Evolutionary conservation across 2,888 invertebrate genomes (phyloP), one percentile per base, ranked within the genome.

Genomic region (Siphlonurus alternatus): DNA sequence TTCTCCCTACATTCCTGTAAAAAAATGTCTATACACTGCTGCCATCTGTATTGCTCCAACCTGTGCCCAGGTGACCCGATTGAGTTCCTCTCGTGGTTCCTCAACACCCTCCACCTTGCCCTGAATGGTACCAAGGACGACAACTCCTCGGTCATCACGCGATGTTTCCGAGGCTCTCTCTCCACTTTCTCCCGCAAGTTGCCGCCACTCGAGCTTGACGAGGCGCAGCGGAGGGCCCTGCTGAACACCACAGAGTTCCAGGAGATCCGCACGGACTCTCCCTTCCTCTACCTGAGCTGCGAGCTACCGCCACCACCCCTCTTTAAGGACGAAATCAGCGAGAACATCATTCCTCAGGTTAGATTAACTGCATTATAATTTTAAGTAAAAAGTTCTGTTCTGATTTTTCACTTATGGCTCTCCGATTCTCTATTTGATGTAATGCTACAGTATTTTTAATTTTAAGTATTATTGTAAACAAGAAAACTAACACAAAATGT

Each of bases 11-110:
- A n/a, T n/a, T n/a, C n/a, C n/a, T n/a, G n/a, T n/a, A n/a, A n/a
- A n/a, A n/a, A n/a, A n/a, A n/a, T n/a, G n/a, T n/a, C n/a, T n/a
- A n/a, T n/a, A n/a, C n/a, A n/a, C n/a, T n/a, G n/a, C n/a, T n/a
- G n/a, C n/a, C n/a, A n/a, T n/a, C n/a, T n/a, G n/a, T n/a, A n/a
- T n/a, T n/a, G n/a, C n/a, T n/a, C n/a, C n/a, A n/a, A n/a, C n/a
- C n/a, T n/a, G n/a, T n/a, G n/a, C n/a, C n/a, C n/a, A 91, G 92
- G 97, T 71, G 98, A 99, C 79, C 95, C 98, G 0, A 89, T 98
- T 66, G 95, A 97, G 73, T 99, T 99, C 74, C 78, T 99, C 65
- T 96, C 95, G 0, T 99, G 99, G 98, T 93, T 99, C 74, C 78
- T 99, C 59, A 99, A 99, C 75, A 92, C 96, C 0, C 79, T 99